These are phyloP conservation scores for Eonycteris spelaea DNA, from an alignment of 2,113 vertebrate genomes.

Conservation along the genomic window DNA sequence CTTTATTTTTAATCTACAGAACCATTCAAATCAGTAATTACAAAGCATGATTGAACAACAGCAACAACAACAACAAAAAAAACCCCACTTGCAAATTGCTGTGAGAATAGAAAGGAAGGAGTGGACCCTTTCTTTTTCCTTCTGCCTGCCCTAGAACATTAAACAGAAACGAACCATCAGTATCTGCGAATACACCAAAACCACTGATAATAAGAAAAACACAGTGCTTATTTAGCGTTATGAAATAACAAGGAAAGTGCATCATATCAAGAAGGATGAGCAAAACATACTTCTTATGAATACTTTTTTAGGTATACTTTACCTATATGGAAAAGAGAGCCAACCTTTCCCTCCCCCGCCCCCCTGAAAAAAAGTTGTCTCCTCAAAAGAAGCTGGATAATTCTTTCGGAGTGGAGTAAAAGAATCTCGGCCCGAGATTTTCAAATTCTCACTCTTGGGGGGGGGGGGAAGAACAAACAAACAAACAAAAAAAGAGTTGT, in stretches of 20 bases:
- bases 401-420: neutral
- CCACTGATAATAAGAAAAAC: neutral
- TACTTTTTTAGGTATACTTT: neutral
- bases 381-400: neutral
- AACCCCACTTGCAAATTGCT: neutral
- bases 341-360: neutral
- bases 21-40: slow-evolving; percentile 72
- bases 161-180: neutral
- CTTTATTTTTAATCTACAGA: slow-evolving; percentile 69
- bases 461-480: too few species aligned
- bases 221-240: neutral
- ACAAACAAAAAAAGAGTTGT: neutral
- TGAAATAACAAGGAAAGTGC: neutral
- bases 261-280: neutral
- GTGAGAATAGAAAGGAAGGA: slow-evolving; percentile 1
- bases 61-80: neutral
- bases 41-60: slow-evolving; percentile 29
- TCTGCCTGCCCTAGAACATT: neutral
- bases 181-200: neutral
- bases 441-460: neutral
- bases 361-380: neutral
- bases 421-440: neutral
- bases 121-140: neutral
- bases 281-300: neutral
- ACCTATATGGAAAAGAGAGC: neutral